phyloP scores from a whole-genome alignment of 1,140 invertebrate species.

The Drosophila triauraria region DNA sequence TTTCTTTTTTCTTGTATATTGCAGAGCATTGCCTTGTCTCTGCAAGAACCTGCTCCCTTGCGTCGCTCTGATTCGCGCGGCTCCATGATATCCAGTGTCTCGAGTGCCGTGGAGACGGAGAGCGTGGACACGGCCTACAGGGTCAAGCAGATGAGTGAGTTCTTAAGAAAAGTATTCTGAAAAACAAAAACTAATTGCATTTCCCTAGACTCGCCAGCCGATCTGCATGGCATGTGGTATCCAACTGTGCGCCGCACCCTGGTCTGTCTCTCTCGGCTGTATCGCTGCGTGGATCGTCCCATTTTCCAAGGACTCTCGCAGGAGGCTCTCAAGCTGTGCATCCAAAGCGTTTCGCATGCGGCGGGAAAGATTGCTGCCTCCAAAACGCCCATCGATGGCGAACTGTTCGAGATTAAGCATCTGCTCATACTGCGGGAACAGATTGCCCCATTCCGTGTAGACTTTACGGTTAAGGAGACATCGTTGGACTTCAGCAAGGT shows the following conservation, averaged over 20 bases:
- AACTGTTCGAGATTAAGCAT: conserved; percentile 99
- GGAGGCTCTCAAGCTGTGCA: conserved; percentile 96
- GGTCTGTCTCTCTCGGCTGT: conserved; percentile 97
- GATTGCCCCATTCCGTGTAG: conserved; percentile 99
- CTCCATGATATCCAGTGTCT: conserved; percentile 89
- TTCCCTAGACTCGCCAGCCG: conserved; percentile 92
- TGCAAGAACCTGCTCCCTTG: conserved; percentile 88
- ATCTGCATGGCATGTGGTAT: conserved; percentile 99
- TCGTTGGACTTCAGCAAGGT: conserved; percentile 96
- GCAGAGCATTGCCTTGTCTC: conserved; percentile 90
- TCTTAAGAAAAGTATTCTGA: fast-evolving
- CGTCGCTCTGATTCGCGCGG: conserved; percentile 89
- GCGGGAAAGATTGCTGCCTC: conserved; percentile 89
- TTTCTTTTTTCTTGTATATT: conserved; percentile 26
- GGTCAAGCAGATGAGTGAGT: conserved; percentile 74
- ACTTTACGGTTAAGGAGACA: conserved; percentile 97
- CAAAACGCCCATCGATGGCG: conserved; percentile 93
- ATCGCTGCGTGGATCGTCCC: conserved; percentile 96
- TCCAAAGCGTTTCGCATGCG: conserved; percentile 94
- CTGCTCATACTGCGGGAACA: conserved; percentile 98
- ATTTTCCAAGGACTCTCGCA: conserved; percentile 99
- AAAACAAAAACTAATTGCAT: background rate
- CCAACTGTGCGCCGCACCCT: conserved; percentile 97
- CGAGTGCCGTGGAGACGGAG: conserved; percentile 83
- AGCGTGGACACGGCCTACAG: conserved; percentile 76